Evolutionary conservation across 2,113 vertebrate species (phyloP).

Genomic region (Indicator maculatus): DNA sequence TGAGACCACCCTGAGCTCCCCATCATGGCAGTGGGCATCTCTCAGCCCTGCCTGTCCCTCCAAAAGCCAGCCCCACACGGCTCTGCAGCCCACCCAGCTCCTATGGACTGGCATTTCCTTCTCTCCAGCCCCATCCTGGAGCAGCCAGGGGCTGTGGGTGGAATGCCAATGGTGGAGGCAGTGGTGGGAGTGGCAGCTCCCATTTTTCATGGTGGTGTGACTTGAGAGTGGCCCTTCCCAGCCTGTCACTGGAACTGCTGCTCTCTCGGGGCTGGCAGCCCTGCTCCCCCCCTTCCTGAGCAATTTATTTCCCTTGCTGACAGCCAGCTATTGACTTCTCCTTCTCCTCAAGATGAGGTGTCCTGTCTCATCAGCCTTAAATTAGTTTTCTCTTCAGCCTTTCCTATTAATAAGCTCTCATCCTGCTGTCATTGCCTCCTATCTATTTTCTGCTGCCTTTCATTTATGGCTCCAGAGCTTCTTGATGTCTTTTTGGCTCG

Average conservation of each 20-base stretch:
- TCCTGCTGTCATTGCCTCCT: not conserved
- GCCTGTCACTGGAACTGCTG: not conserved
- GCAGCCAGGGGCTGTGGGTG: rapidly evolving
- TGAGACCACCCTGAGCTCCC: rapidly evolving
- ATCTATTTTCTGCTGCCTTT: conserved; percentile 47
- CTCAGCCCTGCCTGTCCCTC: not conserved
- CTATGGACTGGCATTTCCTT: not conserved
- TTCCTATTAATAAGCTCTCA: conserved; percentile 40
- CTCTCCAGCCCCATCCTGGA: not conserved
- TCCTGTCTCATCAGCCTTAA: conserved; percentile 56
- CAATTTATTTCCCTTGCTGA: conserved; percentile 42
- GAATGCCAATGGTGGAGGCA: not conserved
- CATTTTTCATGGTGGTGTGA: not conserved
- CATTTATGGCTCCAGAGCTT: not conserved
- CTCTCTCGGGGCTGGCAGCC: not conserved
- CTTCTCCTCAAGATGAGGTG: conserved; percentile 34
- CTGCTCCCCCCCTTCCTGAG: not conserved
- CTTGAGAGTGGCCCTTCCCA: not conserved
- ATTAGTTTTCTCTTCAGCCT: conserved; percentile 65
- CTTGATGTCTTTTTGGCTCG: not conserved
- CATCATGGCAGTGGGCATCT: not conserved
- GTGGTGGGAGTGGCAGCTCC: not conserved
- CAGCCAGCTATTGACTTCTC: conserved; percentile 52
- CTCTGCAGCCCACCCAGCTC: not conserved
- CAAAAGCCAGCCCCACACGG: not conserved